These are phyloP conservation scores for Cydia strobilella DNA, from an alignment of 1,140 invertebrate genomes.

Conservation along the genomic window DNA sequence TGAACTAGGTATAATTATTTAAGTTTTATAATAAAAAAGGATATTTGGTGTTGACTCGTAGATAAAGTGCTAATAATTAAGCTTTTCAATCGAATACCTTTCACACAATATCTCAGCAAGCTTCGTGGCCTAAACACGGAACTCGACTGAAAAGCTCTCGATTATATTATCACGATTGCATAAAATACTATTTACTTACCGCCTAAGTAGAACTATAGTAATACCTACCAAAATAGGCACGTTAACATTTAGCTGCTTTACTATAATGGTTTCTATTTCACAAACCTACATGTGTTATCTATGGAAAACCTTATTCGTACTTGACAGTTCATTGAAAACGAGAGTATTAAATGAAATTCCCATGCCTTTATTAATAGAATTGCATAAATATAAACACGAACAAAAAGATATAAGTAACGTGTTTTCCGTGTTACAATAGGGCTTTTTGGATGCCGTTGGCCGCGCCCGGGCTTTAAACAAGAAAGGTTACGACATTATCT, in stretches of 20 bases:
- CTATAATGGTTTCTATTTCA: background rate
- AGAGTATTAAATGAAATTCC: conserved; percentile 11
- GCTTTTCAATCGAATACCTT: too few relatives aligned
- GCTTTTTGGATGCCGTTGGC: background rate
- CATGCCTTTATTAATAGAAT: conserved; percentile 13
- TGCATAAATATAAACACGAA: background rate
- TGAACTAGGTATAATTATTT: too few relatives aligned
- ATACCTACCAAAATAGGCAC: background rate
- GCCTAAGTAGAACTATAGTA: too few relatives aligned
- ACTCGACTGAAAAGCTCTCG: too few relatives aligned
- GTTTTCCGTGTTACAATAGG: background rate
- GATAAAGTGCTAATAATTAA: too few relatives aligned
- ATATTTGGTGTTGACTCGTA: too few relatives aligned
- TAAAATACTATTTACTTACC: too few relatives aligned
- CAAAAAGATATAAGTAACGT: background rate
- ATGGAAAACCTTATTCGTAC: background rate
- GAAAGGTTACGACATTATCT: background rate
- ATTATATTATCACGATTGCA: too few relatives aligned
- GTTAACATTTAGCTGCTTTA: background rate
- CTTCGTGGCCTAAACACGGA: too few relatives aligned
- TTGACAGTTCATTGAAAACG: conserved; percentile 14
- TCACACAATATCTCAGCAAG: too few relatives aligned
- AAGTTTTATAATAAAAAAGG: too few relatives aligned
- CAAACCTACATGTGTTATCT: background rate
- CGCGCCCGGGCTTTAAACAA: background rate